Percentiles rank a stretch among this genome's conserved stretches.
Evolutionary conservation across 2,797 vertebrate species (phyloP).

Genomic region (Pterois miles): DNA sequence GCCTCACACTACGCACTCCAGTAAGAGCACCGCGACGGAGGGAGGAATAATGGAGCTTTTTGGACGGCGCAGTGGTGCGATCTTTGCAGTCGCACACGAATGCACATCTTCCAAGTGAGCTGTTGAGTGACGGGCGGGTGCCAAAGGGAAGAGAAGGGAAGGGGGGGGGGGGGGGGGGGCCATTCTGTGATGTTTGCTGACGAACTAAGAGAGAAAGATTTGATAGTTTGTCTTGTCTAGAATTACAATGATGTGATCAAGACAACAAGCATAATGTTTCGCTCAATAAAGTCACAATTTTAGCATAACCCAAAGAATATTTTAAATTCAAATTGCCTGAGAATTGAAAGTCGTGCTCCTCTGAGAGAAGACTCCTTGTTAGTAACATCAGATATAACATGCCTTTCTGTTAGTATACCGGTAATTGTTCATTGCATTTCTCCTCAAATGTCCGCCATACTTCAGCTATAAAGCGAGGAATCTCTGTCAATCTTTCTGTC

Average conservation of each 20-base stretch:
- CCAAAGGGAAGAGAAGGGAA: conserved; percentile 8
- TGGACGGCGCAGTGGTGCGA: conserved; percentile 39
- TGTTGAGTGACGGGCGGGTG: conserved; percentile 30
- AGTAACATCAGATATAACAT: no score
- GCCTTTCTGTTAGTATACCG: no score
- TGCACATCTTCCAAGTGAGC: conserved; percentile 51
- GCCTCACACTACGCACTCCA: conserved; percentile 58
- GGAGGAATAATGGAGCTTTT: conserved; percentile 70
- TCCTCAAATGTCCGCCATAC: no score
- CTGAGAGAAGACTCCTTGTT: no score
- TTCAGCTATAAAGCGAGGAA: no score
- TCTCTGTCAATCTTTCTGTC: no score
- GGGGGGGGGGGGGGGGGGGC: neutral
- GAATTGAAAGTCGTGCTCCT: no score
- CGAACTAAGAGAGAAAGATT: conserved; percentile 3
- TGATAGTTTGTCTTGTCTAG: neutral
- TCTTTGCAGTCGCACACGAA: conserved; percentile 39
- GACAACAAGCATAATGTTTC: neutral
- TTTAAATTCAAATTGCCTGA: neutral
- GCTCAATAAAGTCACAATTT: neutral
- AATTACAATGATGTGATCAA: neutral
- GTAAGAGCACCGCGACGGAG: conserved; percentile 54
- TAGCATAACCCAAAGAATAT: neutral
- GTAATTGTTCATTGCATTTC: no score
- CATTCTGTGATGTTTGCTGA: conserved; percentile 4